These are phyloP conservation scores for Drosophila eohydei DNA, from an alignment of 2,888 invertebrate genomes.

Conservation along the genomic window DNA sequence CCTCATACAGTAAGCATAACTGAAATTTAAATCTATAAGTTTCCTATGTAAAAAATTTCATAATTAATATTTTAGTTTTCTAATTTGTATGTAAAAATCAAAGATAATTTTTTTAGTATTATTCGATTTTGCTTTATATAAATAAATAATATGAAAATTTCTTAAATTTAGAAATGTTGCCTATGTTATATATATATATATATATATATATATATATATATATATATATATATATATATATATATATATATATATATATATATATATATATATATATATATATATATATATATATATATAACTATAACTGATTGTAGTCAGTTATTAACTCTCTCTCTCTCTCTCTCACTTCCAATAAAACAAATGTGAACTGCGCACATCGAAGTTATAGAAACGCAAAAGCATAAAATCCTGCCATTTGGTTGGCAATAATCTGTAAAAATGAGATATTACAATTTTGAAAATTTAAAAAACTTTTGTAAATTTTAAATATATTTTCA, in stretches of 20 bases:
- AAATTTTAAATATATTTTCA: neutral
- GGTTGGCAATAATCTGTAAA: slow-evolving; percentile 79
- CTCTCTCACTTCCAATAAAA: slow-evolving; percentile 82
- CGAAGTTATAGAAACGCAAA: slow-evolving; percentile 81
- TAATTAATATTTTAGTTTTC: neutral
- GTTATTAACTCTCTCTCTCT: neutral
- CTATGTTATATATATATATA: slow-evolving; percentile 28
- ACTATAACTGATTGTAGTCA: neutral
- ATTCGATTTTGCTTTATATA: slow-evolving; percentile 14
- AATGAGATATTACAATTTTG: neutral
- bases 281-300: slow-evolving; percentile 20
- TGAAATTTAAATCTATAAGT: too few species aligned
- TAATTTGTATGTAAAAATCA: neutral
- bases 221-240: slow-evolving; percentile 22
- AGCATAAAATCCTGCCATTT: slow-evolving; percentile 84
- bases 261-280: slow-evolving; percentile 18
- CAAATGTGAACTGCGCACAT: slow-evolving; percentile 82
- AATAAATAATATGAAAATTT: slow-evolving; percentile 39
- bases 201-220: slow-evolving; percentile 17
- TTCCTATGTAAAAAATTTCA: neutral
- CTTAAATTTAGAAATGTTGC: slow-evolving; percentile 25
- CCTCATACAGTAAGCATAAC: too few species aligned
- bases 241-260: too few species aligned
- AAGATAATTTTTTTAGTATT: neutral
- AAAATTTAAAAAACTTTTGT: neutral